phyloP scores from a whole-genome alignment of 2,113 vertebrate species.

The Meleagris gallopavo region DNA sequence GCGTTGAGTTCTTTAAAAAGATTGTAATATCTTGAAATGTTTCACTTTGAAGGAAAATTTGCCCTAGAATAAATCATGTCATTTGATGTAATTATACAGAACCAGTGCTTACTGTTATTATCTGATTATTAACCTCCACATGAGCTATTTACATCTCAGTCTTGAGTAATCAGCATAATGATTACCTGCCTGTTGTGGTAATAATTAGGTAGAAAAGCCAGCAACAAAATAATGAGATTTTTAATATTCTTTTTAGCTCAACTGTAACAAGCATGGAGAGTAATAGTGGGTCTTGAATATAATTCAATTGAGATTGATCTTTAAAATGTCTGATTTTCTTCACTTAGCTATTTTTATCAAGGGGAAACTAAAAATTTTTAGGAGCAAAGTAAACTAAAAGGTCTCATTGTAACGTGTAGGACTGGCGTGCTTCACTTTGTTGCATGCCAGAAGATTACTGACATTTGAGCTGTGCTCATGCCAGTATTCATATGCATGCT shows the following conservation, averaged over 20 bases:
- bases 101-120: constrained; percentile 18
- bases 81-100: constrained; percentile 55
- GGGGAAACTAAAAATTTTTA: not conserved
- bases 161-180: constrained; percentile 47
- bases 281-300: not conserved
- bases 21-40: not conserved
- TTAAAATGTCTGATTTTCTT: not conserved
- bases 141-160: constrained; percentile 48
- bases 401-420: not conserved
- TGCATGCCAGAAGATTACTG: too few relatives aligned
- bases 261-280: not conserved
- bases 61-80: constrained; percentile 27
- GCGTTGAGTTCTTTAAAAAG: not conserved
- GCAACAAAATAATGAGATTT: constrained; percentile 48
- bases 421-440: not conserved
- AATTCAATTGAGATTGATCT: constrained; percentile 33
- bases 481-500: fast-evolving
- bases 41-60: not conserved
- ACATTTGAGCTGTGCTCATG: fast-evolving
- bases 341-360: not conserved
- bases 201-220: constrained; percentile 55
- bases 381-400: not conserved
- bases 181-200: constrained; percentile 53
- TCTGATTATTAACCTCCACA: constrained; percentile 55
- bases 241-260: constrained; percentile 1